Evolutionary conservation across 2,797 vertebrate genomes (phyloP), one percentile per base, ranked within the genome.

Genomic region (Phoeniculus purpureus): DNA sequence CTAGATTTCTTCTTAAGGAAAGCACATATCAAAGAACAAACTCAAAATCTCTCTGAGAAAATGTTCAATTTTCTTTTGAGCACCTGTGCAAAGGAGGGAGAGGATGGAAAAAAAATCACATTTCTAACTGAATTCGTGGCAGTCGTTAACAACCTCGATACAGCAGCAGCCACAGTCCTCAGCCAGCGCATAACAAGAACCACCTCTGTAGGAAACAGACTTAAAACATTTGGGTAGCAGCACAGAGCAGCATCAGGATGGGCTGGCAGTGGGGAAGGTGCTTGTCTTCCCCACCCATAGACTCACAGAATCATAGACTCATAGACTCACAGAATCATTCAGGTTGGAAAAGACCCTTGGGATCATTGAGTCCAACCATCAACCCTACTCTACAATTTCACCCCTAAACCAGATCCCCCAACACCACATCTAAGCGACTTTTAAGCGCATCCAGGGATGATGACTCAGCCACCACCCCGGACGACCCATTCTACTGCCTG

Each of bases 1-100:
- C 10, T 14, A 37, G 29, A 47, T 88, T 87, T 90, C 21, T 60
- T 34, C 84, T 76, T 31, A 26, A 56, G 54, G 67, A 81, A 92
- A 64, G 11, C 8, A 25, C 0, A 0, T 13, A n/a, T 56, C 56
- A 70, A 73, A 37, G 34, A 66, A 18, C 14, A 86, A 91, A 73
- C 6, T 21, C 26, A 6, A 85, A 68, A 59, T 47, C 23, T 59
- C 40, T 14, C 77, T 2, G 15, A 50, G 14, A 54, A 50, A 81
- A 29, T 0, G 0, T 2, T 5, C 25, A 21, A 8, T 6, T 75
- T 21, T 55, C 20, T 34, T 45, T 67, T 11, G 20, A 84, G 6
- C 1, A 2, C 0, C 3, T 22, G 31, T 37, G 32, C 27, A 45
- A 12, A 48, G 45, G 20, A 45, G 25, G 8, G 4, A 8, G 75